Base-by-base conservation (phyloP, 1,140 invertebrate species). In the Papilio polyxenes region DNA sequence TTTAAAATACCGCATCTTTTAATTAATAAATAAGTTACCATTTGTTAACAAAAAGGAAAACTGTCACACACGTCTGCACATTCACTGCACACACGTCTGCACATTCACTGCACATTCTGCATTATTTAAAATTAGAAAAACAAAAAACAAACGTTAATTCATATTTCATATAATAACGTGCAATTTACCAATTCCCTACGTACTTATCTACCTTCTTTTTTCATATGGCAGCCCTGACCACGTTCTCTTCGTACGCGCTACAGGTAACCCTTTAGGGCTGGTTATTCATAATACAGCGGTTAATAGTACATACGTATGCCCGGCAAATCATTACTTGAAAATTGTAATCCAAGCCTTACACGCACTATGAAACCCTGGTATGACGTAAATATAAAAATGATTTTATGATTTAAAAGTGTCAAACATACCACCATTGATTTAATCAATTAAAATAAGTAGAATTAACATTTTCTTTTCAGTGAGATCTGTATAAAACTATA, bases 261-360 rank as follows among this genome's bases (percentile, higher is more conserved):
- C 65, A 74, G 53, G 74, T 82, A 69, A 80, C 72, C 53, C 82
- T 79, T 65, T 13, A 72, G 72, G n/a, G 79, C 56, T 69, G 80
- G 81, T 83, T 75, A 82, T 75, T 82, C 72, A 81, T 81, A 76
- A 65, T 81, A 76, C 20, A 8, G 8, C 51, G 72, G 80, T 83
- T 80, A 31, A 75, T 20, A 40, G 49, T 75, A 51, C 40, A 72
- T 59, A 51, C 40, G 69, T 59, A 77, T n/a, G 40, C 49, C 65
- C 51, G 40, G 20, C n/a, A n/a, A n/a, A n/a, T n/a, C n/a, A n/a
- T n/a, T 49, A 31, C 65, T 53, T 15, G 11, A 10, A 74, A 0
- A 9, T n/a, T n/a, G 56, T 7, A 20, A 11, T 62, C 40, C 40
- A 62, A 23, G 13, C 51, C 51, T 15, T 13, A 15, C 51, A 53